Evolutionary conservation across 1,140 invertebrate genomes (phyloP), one percentile per base, ranked within the genome.

Genomic region (Drosophila paulistorum): DNA sequence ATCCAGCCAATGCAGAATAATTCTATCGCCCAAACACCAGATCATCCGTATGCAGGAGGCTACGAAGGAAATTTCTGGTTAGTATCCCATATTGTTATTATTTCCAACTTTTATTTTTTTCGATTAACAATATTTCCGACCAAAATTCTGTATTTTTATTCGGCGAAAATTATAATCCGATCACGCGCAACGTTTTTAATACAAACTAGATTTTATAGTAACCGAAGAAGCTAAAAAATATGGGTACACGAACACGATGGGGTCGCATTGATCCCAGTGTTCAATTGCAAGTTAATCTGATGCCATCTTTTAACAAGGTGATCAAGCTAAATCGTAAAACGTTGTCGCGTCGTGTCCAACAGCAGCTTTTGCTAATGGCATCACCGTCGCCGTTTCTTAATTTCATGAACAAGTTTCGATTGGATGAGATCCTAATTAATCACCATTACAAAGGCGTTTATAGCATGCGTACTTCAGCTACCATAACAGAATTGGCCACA

Each of bases 41-140:
- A 93, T 74, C 93, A 93, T 81, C 92, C 93, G 0, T 93, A 93
- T 67, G 14, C 2, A 7, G 83, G 80, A 14, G 92, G 91, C 45
- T 92, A 92, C 60, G 91, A 92, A 51, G 81, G 79, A 71, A 92
- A 87, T 55, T 92, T 92, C 67, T 92, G 91, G 91, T 92, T 37
- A 85, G 91, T 57, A 37, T 33, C 1, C n/a, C 7, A 5, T 58
- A 61, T 14, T 60, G 30, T 20, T 54, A 57, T 57, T n/a, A n/a
- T 33, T 30, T 70, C 5, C 13, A 41, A 42, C 3, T 54, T 76
- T 17, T 54, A 37, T 69, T 61, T 20, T 26, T 68, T 30, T 14
- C 42, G 17, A 63, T 69, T 68, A 6, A 37, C 72, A 76, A 76
- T 42, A 78, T 73, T 58, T 37, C 41, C 59, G n/a, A 58, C 11